Percentiles rank a stretch among this genome's conserved stretches.
Evolutionary conservation across 2,888 invertebrate species (phyloP).

Genomic region (Agrotis clavis): DNA sequence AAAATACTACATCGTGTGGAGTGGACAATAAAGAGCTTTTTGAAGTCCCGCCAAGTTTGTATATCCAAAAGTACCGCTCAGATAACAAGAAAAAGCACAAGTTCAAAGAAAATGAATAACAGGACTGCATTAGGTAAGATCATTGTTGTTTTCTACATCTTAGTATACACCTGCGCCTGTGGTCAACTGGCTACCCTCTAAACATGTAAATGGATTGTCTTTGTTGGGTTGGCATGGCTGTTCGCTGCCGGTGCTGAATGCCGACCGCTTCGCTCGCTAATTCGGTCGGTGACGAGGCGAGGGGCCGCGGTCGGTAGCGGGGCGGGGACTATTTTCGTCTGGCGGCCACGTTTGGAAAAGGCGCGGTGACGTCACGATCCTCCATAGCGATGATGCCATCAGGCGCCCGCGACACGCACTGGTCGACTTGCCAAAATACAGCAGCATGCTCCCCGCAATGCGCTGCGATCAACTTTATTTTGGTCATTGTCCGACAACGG

Average conservation of each 20-base stretch:
- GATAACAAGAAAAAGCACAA: neutral
- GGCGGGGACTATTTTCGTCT: constrained; percentile 91
- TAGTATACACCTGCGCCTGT: constrained; percentile 19
- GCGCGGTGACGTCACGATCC: constrained; percentile 89
- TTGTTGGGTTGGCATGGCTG: constrained; percentile 67
- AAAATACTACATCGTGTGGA: constrained; percentile 8
- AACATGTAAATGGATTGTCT: constrained; percentile 62
- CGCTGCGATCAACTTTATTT: constrained; percentile 87
- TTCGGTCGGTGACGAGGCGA: constrained; percentile 88
- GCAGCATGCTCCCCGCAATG: constrained; percentile 80
- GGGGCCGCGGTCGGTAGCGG: constrained; percentile 84
- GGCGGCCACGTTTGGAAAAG: constrained; percentile 91
- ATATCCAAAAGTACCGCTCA: neutral
- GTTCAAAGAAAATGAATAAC: neutral
- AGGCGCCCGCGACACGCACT: constrained; percentile 87
- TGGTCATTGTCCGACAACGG: constrained; percentile 83
- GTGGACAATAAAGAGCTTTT: neutral
- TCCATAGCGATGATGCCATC: constrained; percentile 90
- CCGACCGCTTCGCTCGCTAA: constrained; percentile 81
- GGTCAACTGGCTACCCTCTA: constrained; percentile 49
- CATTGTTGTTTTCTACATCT: constrained; percentile 16
- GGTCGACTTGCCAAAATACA: constrained; percentile 89
- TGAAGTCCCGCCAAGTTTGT: neutral
- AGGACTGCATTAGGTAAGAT: constrained; percentile 9
- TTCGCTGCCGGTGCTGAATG: constrained; percentile 71